phyloP scores from a whole-genome alignment of 2,888 invertebrate species.

The Scrobipalpa costella region DNA sequence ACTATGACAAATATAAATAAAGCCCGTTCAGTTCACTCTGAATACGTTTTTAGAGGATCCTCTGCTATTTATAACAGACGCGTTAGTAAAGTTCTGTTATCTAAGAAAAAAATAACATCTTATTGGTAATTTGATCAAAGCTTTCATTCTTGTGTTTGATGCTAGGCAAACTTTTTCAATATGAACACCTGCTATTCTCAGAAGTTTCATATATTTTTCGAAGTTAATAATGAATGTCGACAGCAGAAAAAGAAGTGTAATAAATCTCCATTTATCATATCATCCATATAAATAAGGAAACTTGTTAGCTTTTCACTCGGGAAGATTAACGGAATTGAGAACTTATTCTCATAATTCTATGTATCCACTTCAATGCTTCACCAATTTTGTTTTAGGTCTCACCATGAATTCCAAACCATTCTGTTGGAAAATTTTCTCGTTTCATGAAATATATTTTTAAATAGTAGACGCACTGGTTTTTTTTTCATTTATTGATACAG shows the following conservation, averaged over 20 bases:
- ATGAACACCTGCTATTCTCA: not conserved
- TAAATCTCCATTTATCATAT: conserved; percentile 4
- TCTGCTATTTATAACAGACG: too few relatives aligned
- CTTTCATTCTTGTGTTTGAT: not conserved
- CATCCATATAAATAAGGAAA: conserved; percentile 7
- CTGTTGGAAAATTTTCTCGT: too few relatives aligned
- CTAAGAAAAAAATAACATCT: too few relatives aligned
- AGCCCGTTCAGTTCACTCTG: too few relatives aligned
- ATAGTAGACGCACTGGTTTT: too few relatives aligned
- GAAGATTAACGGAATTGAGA: not conserved
- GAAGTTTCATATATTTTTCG: not conserved
- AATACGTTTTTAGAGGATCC: too few relatives aligned
- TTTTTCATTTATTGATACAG: too few relatives aligned
- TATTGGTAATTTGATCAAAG: conserved; percentile 10
- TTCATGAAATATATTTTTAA: too few relatives aligned
- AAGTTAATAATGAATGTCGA: conserved; percentile 1
- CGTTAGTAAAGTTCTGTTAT: not conserved
- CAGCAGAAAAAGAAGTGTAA: not conserved
- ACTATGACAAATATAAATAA: too few relatives aligned
- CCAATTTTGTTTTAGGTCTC: too few relatives aligned
- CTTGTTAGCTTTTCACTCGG: conserved; percentile 1
- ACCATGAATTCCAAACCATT: too few relatives aligned
- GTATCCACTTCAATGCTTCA: too few relatives aligned
- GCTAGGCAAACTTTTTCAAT: conserved; percentile 13
- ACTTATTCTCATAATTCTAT: not conserved